Evolutionary conservation across 2,113 vertebrate species (phyloP), one percentile per base, ranked within the genome.

Genomic region (Lota lota): DNA sequence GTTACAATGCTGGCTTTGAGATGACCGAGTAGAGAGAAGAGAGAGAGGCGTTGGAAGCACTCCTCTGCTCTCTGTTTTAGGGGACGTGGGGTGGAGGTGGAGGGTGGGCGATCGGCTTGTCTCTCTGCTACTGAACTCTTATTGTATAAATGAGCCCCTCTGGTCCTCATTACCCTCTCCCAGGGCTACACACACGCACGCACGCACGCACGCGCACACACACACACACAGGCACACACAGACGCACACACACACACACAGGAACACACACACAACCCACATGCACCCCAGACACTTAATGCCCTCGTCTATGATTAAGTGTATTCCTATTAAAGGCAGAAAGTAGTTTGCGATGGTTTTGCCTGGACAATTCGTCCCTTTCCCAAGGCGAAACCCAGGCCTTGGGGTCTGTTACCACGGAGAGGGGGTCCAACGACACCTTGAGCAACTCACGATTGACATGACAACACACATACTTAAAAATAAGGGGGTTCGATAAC

Each of bases 101-200:
- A 50, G n/a, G 20, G 50, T 54, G 68, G 72, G 19, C 77, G 69
- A 80, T 85, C 61, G 68, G 77, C 73, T 83, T 69, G 21, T 85
- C 81, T 84, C 82, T 84, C 79, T 4, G 70, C 74, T 76, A 77
- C 79, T 87, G 86, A 87, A 87, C 89, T 83, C 79, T 80, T 84
- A 81, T 81, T 80, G 75, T 78, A 85, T 88, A 90, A 90, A 90
- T 62, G 75, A 87, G 88, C 85, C 89, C 86, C 89, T 83, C 83
- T 12, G 84, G 88, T 88, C 78, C 87, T 90, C 88, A 90, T 90
- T 90, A 90, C 83, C 82, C 83, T 80, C 79, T 89, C 87, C 81
- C 87, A 67, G 36, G 80, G 81, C 78, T 73, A 62, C 58, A 19
- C 57, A 14, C 5, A 7, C 54, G 21, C 66, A 60, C 28, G 36